phyloP scores from a whole-genome alignment of 2,113 vertebrate genomes.

The Scolopax mira region DNA sequence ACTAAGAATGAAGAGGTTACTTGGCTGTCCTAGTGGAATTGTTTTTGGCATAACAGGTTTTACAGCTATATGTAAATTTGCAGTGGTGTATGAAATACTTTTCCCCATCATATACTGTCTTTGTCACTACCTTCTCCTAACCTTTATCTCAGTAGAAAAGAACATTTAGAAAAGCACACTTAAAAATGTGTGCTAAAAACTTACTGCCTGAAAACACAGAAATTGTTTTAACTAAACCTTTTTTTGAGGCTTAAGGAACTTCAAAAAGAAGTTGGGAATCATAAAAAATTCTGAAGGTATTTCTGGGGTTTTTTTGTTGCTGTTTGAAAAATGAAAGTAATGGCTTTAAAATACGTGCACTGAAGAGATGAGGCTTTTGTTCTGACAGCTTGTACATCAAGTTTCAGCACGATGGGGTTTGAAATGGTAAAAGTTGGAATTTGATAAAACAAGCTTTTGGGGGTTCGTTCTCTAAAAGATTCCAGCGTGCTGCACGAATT shows the following conservation, averaged over 20 bases:
- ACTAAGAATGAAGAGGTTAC: background rate
- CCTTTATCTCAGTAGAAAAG: background rate
- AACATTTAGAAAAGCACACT: conserved; percentile 21
- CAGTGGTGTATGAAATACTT: background rate
- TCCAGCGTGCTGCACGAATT: background rate
- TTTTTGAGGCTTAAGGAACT: background rate
- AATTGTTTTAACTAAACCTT: conserved; percentile 1
- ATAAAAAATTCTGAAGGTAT: background rate
- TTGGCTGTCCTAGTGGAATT: conserved; percentile 17
- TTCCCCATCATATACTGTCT: background rate
- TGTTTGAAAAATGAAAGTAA: conserved; percentile 26
- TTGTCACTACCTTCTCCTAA: background rate
- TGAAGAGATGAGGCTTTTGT: background rate
- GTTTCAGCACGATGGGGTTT: conserved; percentile 7
- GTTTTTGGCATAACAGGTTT: background rate
- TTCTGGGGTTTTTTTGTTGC: background rate
- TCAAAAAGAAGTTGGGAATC: conserved; percentile 15
- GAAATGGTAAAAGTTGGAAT: conserved; percentile 27
- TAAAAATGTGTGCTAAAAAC: background rate
- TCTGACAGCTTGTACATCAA: conserved; percentile 37
- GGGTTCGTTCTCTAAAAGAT: background rate
- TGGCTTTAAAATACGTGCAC: background rate
- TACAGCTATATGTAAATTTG: conserved; percentile 34
- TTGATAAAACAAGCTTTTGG: conserved; percentile 28
- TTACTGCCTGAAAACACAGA: background rate